A percentile compares a stretch with the other conserved stretches of the same genome.
Conservation (phyloP, 2,888 invertebrate species). For the Galeruca laticollis region DNA sequence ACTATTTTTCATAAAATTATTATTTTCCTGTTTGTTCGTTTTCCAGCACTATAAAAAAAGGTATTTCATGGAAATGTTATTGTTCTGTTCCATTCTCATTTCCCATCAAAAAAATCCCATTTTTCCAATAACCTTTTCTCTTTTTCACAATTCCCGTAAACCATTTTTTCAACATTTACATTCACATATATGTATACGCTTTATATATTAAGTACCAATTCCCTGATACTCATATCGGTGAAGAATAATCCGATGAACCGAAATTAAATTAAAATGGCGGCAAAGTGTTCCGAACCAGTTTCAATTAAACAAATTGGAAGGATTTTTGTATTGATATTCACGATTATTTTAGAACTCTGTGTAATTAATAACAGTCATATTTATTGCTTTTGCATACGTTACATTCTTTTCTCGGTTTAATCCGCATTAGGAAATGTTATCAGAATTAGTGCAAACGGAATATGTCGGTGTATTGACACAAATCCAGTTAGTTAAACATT, state of each 20-base stretch:
- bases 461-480: not conserved
- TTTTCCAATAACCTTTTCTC: not conserved
- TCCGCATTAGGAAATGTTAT: not conserved
- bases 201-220: not conserved
- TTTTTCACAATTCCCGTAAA: not conserved
- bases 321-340: not conserved
- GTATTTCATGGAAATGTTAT: not conserved
- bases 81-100: not conserved
- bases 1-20: too few species aligned
- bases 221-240: not conserved
- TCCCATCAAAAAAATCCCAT: not conserved
- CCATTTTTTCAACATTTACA: not conserved
- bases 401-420: not conserved
- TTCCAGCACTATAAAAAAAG: not conserved
- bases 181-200: not conserved
- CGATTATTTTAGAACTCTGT: not conserved
- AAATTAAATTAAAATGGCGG: slow-evolving; percentile 18
- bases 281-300: not conserved
- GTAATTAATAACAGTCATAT: slow-evolving; percentile 8
- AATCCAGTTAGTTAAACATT: too few species aligned
- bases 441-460: not conserved
- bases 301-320: slow-evolving; percentile 14
- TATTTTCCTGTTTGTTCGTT: too few species aligned
- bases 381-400: not conserved
- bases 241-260: not conserved